Evolutionary conservation across 2,888 invertebrate species (phyloP).

Genomic region (Thera obeliscata): DNA sequence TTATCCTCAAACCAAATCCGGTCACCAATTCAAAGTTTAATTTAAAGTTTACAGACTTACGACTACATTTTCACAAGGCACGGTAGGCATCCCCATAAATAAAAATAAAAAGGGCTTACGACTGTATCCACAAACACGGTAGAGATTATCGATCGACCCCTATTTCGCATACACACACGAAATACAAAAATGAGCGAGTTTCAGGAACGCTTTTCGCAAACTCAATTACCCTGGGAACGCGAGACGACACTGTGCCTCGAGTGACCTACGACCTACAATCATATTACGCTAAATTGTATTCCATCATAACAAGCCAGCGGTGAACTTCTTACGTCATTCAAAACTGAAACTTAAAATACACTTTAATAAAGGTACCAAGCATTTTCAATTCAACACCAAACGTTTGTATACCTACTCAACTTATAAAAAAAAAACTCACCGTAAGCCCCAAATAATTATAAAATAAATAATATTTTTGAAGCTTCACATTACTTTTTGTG

Average conservation of each 20-base stretch:
- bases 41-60: no score
- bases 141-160: neutral
- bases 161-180: neutral
- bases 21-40: no score
- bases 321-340: neutral
- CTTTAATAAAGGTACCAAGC: no score
- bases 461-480: no score
- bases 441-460: no score
- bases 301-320: neutral
- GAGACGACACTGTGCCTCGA: slow-evolving; percentile 8
- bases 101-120: neutral
- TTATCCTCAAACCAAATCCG: no score
- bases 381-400: no score
- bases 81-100: no score
- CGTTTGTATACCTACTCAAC: no score
- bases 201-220: slow-evolving; percentile 16
- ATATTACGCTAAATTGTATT: slow-evolving; percentile 8
- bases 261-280: neutral
- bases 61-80: no score
- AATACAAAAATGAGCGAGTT: slow-evolving; percentile 14
- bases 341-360: neutral
- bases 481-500: no score
- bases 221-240: slow-evolving; percentile 19
- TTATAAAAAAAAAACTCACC: no score
- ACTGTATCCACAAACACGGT: neutral